These are phyloP conservation scores for Glyptemys insculpta DNA, from an alignment of 2,797 vertebrate species.

Conservation along the genomic window DNA sequence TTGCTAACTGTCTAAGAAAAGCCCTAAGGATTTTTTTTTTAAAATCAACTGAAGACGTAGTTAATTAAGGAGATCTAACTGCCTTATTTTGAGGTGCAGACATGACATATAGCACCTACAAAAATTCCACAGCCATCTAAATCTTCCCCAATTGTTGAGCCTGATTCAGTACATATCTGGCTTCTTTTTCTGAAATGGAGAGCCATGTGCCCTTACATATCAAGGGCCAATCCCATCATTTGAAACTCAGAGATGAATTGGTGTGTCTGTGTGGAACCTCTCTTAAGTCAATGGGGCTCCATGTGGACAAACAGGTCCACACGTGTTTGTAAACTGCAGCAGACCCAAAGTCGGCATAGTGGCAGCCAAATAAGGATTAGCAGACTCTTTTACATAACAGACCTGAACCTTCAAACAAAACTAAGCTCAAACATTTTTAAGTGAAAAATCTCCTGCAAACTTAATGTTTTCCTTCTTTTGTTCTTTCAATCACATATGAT, in stretches of 20 bases:
- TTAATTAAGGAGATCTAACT: neutral
- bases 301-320: neutral
- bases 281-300: neutral
- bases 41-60: neutral
- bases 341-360: neutral
- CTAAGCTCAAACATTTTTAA: neutral
- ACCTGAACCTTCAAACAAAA: neutral
- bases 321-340: neutral
- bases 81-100: neutral
- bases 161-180: neutral
- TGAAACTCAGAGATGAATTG: neutral
- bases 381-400: neutral
- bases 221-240: neutral
- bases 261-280: accelerated
- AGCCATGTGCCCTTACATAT: accelerated
- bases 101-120: neutral
- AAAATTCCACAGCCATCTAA: accelerated
- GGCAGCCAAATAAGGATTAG: neutral
- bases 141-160: neutral
- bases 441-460: neutral
- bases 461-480: neutral
- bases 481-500: neutral
- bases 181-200: neutral
- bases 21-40: neutral
- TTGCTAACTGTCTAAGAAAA: neutral